These are phyloP conservation scores for Aplodontia rufa DNA, from an alignment of 2,113 vertebrate genomes.

Conservation along the genomic window DNA sequence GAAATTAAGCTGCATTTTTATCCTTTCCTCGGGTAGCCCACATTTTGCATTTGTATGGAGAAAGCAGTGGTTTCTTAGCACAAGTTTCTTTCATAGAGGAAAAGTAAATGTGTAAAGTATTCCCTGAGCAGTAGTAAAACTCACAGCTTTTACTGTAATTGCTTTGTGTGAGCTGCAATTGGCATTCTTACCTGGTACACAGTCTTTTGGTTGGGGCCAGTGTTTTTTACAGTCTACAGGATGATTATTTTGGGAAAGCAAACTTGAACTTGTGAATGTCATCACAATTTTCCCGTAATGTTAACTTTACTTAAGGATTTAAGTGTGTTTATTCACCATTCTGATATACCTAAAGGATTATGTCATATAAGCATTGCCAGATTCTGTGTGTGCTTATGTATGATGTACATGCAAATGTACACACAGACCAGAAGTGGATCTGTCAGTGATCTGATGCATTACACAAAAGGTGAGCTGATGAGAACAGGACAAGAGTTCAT, in stretches of 20 bases:
- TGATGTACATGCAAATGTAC: background rate
- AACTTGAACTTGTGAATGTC: conserved; percentile 60
- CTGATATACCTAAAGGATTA: background rate
- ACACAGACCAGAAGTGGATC: background rate
- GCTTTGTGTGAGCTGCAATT: conserved; percentile 63
- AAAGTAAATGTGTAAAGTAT: conserved; percentile 74
- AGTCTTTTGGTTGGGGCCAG: conserved; percentile 46
- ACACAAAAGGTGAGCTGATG: background rate
- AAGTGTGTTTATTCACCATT: conserved; percentile 32
- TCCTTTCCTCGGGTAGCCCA: conserved; percentile 44
- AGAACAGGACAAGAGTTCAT: background rate
- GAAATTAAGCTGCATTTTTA: conserved; percentile 53
- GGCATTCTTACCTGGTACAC: conserved; percentile 47
- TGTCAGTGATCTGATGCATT: background rate
- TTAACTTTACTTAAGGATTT: conserved; percentile 55
- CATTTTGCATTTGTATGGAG: conserved; percentile 45
- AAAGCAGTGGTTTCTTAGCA: conserved; percentile 42
- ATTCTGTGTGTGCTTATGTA: background rate
- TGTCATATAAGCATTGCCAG: background rate
- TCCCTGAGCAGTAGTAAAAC: conserved; percentile 68
- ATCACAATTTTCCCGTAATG: background rate
- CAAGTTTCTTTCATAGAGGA: conserved; percentile 66
- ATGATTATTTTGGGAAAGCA: conserved; percentile 64
- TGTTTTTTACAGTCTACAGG: background rate
- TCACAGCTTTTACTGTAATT: conserved; percentile 72